phyloP scores from a whole-genome alignment of 1,140 invertebrate genomes.

The Meteorus sp. region DNA sequence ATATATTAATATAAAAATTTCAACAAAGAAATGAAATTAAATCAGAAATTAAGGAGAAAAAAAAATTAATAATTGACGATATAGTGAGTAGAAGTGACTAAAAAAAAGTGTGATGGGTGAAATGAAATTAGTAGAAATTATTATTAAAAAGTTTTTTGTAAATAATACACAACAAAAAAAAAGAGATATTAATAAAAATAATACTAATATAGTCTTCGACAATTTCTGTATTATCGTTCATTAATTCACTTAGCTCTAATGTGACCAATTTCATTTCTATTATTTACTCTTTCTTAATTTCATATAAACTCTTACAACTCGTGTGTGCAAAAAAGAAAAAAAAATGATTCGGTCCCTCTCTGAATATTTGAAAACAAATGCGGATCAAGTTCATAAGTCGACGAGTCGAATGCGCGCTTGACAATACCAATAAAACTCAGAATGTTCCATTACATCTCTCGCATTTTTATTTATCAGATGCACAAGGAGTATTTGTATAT shows the following conservation, averaged over 20 bases:
- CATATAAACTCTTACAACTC: neutral
- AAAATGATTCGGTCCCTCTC: conserved; percentile 17
- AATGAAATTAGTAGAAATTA: conserved; percentile 53
- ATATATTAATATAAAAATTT: conserved; percentile 25
- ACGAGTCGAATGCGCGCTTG: conserved; percentile 18
- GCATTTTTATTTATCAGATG: conserved; percentile 26
- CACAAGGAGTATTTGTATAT: too few relatives aligned
- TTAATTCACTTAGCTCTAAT: neutral
- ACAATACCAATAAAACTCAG: conserved; percentile 37
- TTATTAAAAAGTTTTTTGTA: conserved; percentile 56
- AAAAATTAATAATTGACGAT: too few relatives aligned
- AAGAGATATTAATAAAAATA: conserved; percentile 58
- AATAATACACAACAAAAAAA: conserved; percentile 46
- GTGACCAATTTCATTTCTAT: too few relatives aligned
- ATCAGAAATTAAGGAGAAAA: conserved; percentile 32
- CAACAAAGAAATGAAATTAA: conserved; percentile 22
- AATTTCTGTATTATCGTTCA: neutral
- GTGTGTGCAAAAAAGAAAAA: neutral
- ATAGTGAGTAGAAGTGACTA: conserved; percentile 55
- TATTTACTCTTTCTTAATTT: conserved; percentile 2
- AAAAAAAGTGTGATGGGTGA: conserved; percentile 40
- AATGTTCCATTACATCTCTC: conserved; percentile 51
- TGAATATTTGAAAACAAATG: neutral
- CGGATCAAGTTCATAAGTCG: neutral
- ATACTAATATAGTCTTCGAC: conserved; percentile 45